Conservation (phyloP, 2,113 vertebrate species). For the Geococcyx californianus region DNA sequence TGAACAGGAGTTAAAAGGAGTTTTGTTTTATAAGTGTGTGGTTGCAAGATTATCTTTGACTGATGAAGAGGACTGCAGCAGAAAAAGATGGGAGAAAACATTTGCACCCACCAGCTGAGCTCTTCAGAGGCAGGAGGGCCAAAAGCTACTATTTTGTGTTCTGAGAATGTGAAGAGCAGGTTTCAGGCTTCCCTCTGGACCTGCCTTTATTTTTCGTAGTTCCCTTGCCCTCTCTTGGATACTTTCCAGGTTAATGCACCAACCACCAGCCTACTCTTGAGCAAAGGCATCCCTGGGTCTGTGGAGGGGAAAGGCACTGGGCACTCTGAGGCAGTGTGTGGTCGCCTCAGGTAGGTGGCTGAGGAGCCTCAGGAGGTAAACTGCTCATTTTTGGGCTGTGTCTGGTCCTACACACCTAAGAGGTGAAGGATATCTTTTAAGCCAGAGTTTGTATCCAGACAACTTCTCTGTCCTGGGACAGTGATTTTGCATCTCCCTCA, state of each 20-base stretch:
- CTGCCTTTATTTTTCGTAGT: neutral
- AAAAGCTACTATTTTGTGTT: neutral
- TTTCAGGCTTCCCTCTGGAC: neutral
- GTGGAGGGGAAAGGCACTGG: neutral
- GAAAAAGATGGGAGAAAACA: neutral
- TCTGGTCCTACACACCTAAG: too few species aligned
- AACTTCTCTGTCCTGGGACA: neutral
- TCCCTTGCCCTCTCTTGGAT: neutral
- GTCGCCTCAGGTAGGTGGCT: neutral
- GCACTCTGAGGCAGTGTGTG: rapidly evolving
- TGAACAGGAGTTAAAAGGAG: neutral
- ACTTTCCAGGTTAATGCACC: neutral
- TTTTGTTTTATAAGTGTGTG: neutral
- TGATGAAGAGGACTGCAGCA: neutral
- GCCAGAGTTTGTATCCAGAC: neutral
- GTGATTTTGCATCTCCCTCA: neutral
- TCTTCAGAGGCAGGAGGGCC: neutral
- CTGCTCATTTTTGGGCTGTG: neutral
- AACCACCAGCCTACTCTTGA: neutral
- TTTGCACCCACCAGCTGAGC: neutral
- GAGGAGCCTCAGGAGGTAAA: neutral
- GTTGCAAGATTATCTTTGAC: neutral
- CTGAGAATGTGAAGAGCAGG: neutral
- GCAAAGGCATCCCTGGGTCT: neutral
- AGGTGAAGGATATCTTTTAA: neutral